phyloP scores from a whole-genome alignment of 2,888 invertebrate genomes.

The Bruchidius siliquastri region DNA sequence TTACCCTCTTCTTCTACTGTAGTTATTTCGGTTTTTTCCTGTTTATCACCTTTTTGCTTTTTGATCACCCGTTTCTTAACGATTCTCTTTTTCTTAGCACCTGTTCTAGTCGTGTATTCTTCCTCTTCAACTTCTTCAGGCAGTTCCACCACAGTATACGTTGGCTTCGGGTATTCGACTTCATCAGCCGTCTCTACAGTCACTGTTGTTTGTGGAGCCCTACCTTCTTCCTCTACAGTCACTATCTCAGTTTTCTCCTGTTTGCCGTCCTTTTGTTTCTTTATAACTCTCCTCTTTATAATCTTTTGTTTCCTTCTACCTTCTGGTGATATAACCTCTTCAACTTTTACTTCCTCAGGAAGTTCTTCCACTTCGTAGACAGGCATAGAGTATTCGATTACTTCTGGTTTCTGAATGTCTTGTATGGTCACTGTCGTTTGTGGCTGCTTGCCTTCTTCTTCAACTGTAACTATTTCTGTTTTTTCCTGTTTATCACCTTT shows the following conservation, averaged over 20 bases:
- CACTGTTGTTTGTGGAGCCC: conserved; percentile 40
- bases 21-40: conserved; percentile 31
- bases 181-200: conserved; percentile 25
- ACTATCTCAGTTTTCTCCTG: conserved; percentile 36
- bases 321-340: conserved; percentile 22
- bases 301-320: conserved; percentile 30
- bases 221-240: conserved; percentile 40
- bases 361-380: conserved; percentile 28
- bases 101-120: conserved; percentile 28
- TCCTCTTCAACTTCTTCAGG: conserved; percentile 25
- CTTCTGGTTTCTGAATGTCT: conserved; percentile 27
- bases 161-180: conserved; percentile 25
- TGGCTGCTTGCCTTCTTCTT: conserved; percentile 31
- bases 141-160: conserved; percentile 13
- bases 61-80: conserved; percentile 44
- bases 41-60: conserved; percentile 42
- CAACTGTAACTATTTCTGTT: conserved; percentile 42
- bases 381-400: conserved; percentile 20
- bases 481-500: conserved; percentile 37
- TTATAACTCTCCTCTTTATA: conserved; percentile 40
- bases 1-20: conserved; percentile 42
- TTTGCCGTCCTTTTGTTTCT: conserved; percentile 37
- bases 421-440: conserved; percentile 33
- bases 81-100: conserved; percentile 29
- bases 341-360: conserved; percentile 30